A percentile compares a stretch with the other conserved stretches of the same genome.
Evolutionary conservation across 2,888 invertebrate species (phyloP).

Genomic region (Pterostichus niger): DNA sequence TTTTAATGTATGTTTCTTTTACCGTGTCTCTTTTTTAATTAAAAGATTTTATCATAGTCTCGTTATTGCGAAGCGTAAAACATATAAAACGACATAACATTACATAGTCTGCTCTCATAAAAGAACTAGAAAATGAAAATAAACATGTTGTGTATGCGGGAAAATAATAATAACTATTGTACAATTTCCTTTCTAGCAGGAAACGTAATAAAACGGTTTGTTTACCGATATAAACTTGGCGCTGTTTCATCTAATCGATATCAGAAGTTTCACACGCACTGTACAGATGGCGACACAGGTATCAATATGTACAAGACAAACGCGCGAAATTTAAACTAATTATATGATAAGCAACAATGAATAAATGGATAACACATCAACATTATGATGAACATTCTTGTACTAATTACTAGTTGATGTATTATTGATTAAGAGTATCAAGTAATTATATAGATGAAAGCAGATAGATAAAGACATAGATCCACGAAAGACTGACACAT

Average conservation of each 20-base stretch:
- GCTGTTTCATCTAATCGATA: slow-evolving; percentile 57
- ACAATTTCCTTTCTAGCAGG: slow-evolving; percentile 54
- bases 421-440: slow-evolving; percentile 17
- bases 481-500: slow-evolving; percentile 31
- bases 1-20: no score
- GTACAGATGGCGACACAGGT: slow-evolving; percentile 58
- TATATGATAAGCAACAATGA: slow-evolving; percentile 42
- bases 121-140: no score
- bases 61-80: slow-evolving; percentile 25
- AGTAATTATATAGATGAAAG: slow-evolving; percentile 31
- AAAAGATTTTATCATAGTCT: slow-evolving; percentile 17
- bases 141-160: background rate
- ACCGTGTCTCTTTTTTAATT: slow-evolving; percentile 13
- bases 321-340: slow-evolving; percentile 57
- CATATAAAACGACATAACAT: slow-evolving; percentile 18
- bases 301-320: slow-evolving; percentile 57
- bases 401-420: background rate
- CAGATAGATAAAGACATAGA: slow-evolving; percentile 42
- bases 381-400: background rate
- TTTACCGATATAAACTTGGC: slow-evolving; percentile 54
- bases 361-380: slow-evolving; percentile 11
- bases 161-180: slow-evolving; percentile 46
- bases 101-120: background rate
- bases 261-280: slow-evolving; percentile 24
- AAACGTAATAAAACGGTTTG: slow-evolving; percentile 41